Evolutionary conservation across 2,888 invertebrate genomes (phyloP), one percentile per base, ranked within the genome.

Genomic region (Julus scandinavius): DNA sequence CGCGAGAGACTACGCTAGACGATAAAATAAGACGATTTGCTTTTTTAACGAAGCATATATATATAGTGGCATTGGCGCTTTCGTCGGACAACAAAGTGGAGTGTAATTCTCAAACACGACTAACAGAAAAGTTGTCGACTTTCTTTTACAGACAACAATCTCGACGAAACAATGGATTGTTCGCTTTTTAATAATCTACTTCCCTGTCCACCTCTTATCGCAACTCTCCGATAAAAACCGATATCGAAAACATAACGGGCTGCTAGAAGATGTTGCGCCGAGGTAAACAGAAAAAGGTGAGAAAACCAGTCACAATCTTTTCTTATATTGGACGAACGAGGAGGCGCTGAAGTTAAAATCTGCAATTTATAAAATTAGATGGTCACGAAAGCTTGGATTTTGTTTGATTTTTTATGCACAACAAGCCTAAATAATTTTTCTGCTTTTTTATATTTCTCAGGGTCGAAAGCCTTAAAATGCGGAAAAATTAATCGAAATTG

Each of bases 21-120:
- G 80, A 80, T 80, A 80, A 80, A 80, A 80, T 29, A 80, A 80
- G 80, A 80, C 80, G 72, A 50, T 80, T 80, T 80, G 29, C 38
- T 38, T 40, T 29, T 15, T 80, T 38, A 5, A 11, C 15, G 38
- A 63, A 20, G 20, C 20, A n/a, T n/a, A n/a, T n/a, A n/a, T n/a
- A n/a, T n/a, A n/a, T 20, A 63, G 63, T 20, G 38, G 38, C 72
- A 29, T 29, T 29, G 5, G 72, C 72, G 15, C 38, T 6, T 11
- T 72, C 20, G 7, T 45, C 45, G 45, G 9, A 20, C 20, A 11
- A 20, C 11, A 29, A 29, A 6, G 72, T 72, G 20, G 72, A 72
- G 72, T 9, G 72, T 20, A 72, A 29, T 72, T 72, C 72, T 29
- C 72, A 72, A 72, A 20, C 29, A 15, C 38, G 80, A 38, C 80